Conservation (phyloP, 2,888 invertebrate species). For the Aleiodes alternator region DNA sequence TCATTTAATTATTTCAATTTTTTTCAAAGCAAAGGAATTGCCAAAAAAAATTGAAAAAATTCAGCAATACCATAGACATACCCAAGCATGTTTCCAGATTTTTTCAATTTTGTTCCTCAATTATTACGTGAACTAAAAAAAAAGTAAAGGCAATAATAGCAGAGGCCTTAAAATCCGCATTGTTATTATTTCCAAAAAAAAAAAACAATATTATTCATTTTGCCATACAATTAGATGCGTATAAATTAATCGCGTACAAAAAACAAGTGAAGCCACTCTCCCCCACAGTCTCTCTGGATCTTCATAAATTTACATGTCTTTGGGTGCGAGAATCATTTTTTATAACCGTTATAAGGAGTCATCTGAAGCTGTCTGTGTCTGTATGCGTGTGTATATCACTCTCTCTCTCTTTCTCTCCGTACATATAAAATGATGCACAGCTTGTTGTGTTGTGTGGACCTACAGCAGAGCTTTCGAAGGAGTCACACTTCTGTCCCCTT, state of each 20-base stretch:
- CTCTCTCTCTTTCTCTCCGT: not conserved
- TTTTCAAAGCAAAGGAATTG: too few species aligned
- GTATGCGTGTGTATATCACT: too few species aligned
- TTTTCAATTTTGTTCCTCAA: too few species aligned
- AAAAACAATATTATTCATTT: not conserved
- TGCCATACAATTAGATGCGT: constrained; percentile 6
- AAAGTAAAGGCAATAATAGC: too few species aligned
- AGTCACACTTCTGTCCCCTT: not conserved
- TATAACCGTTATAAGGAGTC: constrained; percentile 65
- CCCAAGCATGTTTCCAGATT: too few species aligned
- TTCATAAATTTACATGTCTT: constrained; percentile 74
- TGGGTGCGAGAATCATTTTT: constrained; percentile 73
- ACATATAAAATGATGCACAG: constrained; percentile 36
- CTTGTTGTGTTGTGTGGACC: constrained; percentile 59
- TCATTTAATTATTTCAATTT: too few species aligned
- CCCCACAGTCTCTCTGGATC: constrained; percentile 57
- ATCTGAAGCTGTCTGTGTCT: constrained; percentile 49
- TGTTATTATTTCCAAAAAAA: too few species aligned
- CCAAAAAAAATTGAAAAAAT: too few species aligned
- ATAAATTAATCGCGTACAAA: constrained; percentile 16
- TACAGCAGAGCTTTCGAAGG: constrained; percentile 66
- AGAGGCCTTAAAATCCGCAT: too few species aligned
- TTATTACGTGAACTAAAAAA: too few species aligned
- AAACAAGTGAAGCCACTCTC: constrained; percentile 34
- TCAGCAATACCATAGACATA: too few species aligned